Base-by-base conservation (phyloP, 1,140 invertebrate species). In the Micrasema minimum region DNA sequence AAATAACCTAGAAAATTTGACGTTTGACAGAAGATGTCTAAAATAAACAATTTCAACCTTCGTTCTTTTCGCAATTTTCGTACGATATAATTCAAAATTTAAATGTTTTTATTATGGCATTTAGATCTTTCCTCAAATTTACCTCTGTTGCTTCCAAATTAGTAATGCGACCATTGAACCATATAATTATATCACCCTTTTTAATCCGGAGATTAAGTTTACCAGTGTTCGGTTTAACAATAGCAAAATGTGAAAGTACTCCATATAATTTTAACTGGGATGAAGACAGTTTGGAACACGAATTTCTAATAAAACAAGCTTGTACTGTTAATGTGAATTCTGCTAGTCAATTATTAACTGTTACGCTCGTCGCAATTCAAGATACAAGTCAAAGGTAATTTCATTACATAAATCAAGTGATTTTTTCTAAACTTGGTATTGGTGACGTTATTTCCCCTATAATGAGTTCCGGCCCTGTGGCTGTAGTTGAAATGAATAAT, bases 241-340 rank as follows among this genome's bases (percentile, higher is more conserved):
- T 45, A 22, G 71, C 48, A 0, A 37, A 64, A 43, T 72, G 71
- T 68, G 65, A 68, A 20, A 53, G 20, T 9, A 72, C 66, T 46
- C 62, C 53, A 12, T 53, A 61, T n/a, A 72, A 61, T 61, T 66
- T 61, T 61, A 66, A 67, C 43, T 69, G 67, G 67, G 67, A 69
- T 35, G 48, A 41, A 16, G 35, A 57, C 23, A 66, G 66, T 37
- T 35, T 75, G 35, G 65, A 75, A 55, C 83, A 85, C 50, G 82
- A 85, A 26, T 85, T 83, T 74, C 74, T 84, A 11, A 83, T 85
- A 43, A 77, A 79, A 2, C 83, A 85, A 78, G 82, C 83, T 6
- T 83, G 81, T 2, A 85, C 83, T 20, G 79, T 82, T 3, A 85
- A 81, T 69, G 80, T 84, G 1, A 85, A 84, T 72, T 80, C 83